Evolutionary conservation across 2,797 vertebrate species (phyloP).

Genomic region (Varecia variegata): DNA sequence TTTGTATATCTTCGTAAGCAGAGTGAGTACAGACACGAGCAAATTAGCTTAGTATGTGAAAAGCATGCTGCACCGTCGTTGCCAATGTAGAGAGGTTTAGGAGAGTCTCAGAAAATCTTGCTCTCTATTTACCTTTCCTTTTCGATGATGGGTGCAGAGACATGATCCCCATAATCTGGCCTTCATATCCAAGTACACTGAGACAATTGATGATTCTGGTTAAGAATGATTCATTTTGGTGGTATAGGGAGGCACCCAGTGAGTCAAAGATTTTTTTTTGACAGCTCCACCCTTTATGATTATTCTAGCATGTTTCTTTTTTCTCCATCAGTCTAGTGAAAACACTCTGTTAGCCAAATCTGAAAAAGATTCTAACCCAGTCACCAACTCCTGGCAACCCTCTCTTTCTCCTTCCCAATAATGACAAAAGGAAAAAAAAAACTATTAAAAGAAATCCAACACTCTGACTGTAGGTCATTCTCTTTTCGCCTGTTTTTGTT

Average conservation of each 20-base stretch:
- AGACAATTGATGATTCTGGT: constrained; percentile 65
- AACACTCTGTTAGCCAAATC: constrained; percentile 67
- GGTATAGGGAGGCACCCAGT: constrained; percentile 82
- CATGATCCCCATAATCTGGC: neutral
- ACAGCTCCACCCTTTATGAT: constrained; percentile 83
- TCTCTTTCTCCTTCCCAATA: constrained; percentile 71
- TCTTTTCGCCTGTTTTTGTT: constrained; percentile 27
- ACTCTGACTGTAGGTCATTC: neutral
- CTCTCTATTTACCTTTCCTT: neutral
- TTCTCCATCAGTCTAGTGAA: constrained; percentile 77
- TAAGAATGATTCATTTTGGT: constrained; percentile 80
- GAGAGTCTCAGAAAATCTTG: neutral
- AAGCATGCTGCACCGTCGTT: neutral
- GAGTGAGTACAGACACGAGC: neutral
- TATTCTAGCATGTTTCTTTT: constrained; percentile 81
- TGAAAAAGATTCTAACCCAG: constrained; percentile 72
- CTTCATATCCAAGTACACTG: neutral
- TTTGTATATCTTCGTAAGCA: constrained; percentile 58
- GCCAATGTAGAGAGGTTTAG: neutral
- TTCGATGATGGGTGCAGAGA: neutral
- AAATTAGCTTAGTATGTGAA: constrained; percentile 8
- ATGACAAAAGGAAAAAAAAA: neutral
- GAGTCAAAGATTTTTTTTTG: constrained; percentile 83
- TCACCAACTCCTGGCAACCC: constrained; percentile 77
- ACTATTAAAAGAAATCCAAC: neutral